These are phyloP conservation scores for Podiceps cristatus DNA, from an alignment of 2,113 vertebrate genomes.

Conservation along the genomic window DNA sequence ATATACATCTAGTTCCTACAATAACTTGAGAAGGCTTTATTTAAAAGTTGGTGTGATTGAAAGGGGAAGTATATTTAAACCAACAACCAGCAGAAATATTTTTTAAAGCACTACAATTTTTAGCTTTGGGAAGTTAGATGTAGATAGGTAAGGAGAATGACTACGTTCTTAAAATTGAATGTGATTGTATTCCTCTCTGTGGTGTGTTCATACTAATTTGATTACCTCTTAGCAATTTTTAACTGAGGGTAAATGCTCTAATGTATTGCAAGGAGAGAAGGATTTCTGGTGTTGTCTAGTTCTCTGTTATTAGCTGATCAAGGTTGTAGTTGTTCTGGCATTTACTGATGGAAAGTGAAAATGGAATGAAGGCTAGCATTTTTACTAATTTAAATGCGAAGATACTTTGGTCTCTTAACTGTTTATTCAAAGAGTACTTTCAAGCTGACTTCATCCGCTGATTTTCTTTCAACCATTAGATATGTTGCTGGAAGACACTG, in stretches of 20 bases:
- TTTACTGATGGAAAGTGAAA: background rate
- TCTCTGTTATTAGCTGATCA: background rate
- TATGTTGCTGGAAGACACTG: background rate
- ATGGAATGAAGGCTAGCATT: background rate
- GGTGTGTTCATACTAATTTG: background rate
- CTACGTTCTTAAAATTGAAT: background rate
- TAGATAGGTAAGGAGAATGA: background rate
- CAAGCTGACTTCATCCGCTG: background rate
- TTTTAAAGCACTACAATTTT: background rate
- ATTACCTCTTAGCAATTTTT: background rate
- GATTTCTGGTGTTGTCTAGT: background rate
- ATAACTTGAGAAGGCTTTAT: background rate
- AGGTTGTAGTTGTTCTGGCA: background rate
- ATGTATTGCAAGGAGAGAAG: background rate
- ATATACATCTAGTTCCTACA: background rate
- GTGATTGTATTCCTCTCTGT: background rate
- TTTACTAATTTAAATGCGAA: background rate
- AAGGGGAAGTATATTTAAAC: background rate
- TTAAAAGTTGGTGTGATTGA: background rate
- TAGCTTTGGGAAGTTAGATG: background rate
- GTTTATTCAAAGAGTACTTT: background rate
- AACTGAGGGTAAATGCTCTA: background rate
- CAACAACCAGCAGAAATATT: background rate
- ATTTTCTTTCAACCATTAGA: background rate
- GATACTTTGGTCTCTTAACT: background rate